Conservation (phyloP, 2,113 vertebrate species). For the Motacilla tschutschensis region DNA sequence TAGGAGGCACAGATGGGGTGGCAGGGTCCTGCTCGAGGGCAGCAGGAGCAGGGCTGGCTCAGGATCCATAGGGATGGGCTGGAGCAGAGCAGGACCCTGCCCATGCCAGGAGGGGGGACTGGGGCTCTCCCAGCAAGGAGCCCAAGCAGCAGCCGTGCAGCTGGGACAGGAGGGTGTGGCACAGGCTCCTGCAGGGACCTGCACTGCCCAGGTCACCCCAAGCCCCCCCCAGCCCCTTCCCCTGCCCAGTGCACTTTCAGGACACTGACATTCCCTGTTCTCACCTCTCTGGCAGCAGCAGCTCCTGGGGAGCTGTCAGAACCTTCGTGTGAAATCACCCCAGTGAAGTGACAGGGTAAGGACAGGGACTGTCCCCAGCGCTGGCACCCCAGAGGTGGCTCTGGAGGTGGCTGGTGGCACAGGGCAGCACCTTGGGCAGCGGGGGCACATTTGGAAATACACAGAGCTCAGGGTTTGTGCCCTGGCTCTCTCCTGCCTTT, state of each 20-base stretch:
- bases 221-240: too few relatives aligned
- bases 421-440: background rate
- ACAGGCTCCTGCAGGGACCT: background rate
- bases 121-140: background rate
- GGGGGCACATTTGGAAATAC: background rate
- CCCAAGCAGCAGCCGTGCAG: background rate
- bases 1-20: background rate
- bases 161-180: background rate
- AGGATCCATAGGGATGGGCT: background rate
- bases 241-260: background rate
- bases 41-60: background rate
- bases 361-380: background rate
- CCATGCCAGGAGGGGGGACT: background rate
- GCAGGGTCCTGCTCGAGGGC: background rate
- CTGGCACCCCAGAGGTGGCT: background rate
- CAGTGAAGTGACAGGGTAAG: background rate
- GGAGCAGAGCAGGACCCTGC: background rate
- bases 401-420: background rate
- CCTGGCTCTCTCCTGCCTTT: background rate
- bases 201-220: background rate
- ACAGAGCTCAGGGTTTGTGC: background rate
- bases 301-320: background rate
- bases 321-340: background rate
- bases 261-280: background rate
- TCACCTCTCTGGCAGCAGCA: background rate